A percentile compares a stretch with the other conserved stretches of the same genome.
These are phyloP conservation scores for Crotalus tigris DNA, from an alignment of 2,113 vertebrate species.

Conservation along the genomic window DNA sequence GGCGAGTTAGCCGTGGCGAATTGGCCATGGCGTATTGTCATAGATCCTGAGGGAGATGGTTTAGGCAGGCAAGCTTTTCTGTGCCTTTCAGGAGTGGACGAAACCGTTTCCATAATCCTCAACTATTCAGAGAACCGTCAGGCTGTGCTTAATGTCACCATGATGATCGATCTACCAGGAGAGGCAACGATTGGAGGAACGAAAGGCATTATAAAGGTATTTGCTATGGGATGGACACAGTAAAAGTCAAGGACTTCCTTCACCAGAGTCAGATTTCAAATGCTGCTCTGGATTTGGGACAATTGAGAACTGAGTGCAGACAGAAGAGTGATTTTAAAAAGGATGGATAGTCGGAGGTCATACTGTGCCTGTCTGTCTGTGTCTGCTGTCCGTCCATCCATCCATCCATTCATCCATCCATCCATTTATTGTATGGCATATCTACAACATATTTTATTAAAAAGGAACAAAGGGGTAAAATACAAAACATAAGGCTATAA, in stretches of 20 bases:
- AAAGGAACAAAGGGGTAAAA: neutral
- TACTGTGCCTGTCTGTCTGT: no score
- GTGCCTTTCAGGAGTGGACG: slow-evolving; percentile 46
- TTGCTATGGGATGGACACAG: neutral
- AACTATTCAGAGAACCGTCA: slow-evolving; percentile 54
- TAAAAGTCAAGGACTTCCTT: neutral
- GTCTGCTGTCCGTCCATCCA: no score
- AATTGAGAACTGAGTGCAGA: neutral
- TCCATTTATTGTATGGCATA: neutral
- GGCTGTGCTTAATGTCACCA: slow-evolving; percentile 40
- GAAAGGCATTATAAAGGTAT: slow-evolving; percentile 71
- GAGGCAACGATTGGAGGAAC: slow-evolving; percentile 72
- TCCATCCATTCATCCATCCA: no score
- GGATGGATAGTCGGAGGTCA: neutral
- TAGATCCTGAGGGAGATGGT: neutral
- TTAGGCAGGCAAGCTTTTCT: neutral
- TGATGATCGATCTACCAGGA: slow-evolving; percentile 57
- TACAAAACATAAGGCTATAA: neutral
- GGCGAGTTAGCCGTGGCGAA: no score
- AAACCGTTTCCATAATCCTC: slow-evolving; percentile 41
- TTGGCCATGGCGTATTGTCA: no score
- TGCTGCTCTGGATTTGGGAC: neutral
- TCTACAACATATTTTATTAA: neutral
- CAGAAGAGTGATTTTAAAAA: neutral
- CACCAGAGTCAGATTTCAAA: neutral